Evolutionary conservation across 2,113 vertebrate species (phyloP), one percentile per base, ranked within the genome.

Genomic region (Podiceps cristatus): DNA sequence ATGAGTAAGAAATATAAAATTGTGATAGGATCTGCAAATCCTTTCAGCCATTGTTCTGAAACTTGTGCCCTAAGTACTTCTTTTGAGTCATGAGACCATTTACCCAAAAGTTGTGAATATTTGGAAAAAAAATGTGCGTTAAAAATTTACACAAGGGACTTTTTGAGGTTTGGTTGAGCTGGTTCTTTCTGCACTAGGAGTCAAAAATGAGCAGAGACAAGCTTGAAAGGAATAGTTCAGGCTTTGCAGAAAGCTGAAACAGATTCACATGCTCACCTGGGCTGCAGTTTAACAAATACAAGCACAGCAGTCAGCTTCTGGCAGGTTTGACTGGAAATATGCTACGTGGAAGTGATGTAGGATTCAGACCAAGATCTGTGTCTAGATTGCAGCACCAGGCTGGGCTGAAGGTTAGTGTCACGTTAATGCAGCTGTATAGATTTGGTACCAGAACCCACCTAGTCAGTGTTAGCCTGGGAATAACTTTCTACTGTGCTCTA

Each of bases 261-360:
- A 64, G 10, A 44, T 68, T 84, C 33, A 33, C 16, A 18, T 35
- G 16, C 7, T 94, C 29, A 45, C 45, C 25, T 60, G 60, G 64
- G 64, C 31, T 86, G 35, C 60, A 53, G 28, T 92, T 84, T 74
- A 56, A 55, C 19, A n/a, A 79, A 27, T 24, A 37, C 27, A 85
- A 78, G n/a, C 45, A 50, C 20, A 64, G 20, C 33, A 92, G 78
- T 6, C 75, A 42, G 28, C 23, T 56, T 60, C 49, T 47, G 42
- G 28, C 15, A 50, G 49, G 8, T 91, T 88, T 89, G 17, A 40
- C 25, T 84, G 44, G n/a, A 81, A 90, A 44, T 18, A 27, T 10
- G 9, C 2, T 63, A 1, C 0, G 0, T 72, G 52, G 25, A 90
- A 45, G 10, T 1, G 3, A 18, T 44, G 15, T 11, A 29, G 25